Evolutionary conservation across 2,113 vertebrate species (phyloP).

Genomic region (Meles meles): DNA sequence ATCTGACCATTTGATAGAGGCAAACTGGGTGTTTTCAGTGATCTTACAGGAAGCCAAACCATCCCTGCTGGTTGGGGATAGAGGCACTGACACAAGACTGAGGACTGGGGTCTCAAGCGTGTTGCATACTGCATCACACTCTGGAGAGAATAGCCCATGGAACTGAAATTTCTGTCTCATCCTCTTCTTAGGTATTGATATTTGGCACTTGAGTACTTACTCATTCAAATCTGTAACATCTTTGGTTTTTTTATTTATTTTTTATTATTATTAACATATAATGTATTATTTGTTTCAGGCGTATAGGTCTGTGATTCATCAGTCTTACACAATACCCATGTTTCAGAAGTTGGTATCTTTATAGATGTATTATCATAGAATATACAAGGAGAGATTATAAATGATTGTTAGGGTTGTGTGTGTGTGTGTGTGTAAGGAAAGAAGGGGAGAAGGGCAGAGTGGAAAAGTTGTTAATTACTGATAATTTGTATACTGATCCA

Average conservation of each 20-base stretch:
- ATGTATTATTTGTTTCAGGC: too few relatives aligned
- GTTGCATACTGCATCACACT: not conserved
- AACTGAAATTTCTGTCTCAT: not conserved
- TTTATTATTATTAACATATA: too few relatives aligned
- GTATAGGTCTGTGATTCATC: too few relatives aligned
- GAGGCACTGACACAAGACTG: not conserved
- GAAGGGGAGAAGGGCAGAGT: not conserved
- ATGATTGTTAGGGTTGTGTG: not conserved
- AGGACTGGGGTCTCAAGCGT: not conserved
- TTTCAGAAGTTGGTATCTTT: not conserved
- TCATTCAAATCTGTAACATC: not conserved
- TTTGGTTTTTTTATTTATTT: not conserved
- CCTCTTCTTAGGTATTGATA: not conserved
- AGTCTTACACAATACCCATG: not conserved
- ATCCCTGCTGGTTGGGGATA: not conserved
- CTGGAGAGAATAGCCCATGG: not conserved
- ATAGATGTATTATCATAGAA: not conserved
- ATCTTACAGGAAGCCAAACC: not conserved
- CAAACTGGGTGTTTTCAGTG: not conserved
- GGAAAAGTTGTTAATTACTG: not conserved
- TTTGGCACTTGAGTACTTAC: not conserved
- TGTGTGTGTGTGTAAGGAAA: not conserved
- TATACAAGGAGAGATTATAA: not conserved
- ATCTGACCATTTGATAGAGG: not conserved
- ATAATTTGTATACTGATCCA: not conserved